Percentiles rank a stretch among this genome's conserved stretches.
phyloP scores from a whole-genome alignment of 2,113 vertebrate species.

The Centropus unirufus region DNA sequence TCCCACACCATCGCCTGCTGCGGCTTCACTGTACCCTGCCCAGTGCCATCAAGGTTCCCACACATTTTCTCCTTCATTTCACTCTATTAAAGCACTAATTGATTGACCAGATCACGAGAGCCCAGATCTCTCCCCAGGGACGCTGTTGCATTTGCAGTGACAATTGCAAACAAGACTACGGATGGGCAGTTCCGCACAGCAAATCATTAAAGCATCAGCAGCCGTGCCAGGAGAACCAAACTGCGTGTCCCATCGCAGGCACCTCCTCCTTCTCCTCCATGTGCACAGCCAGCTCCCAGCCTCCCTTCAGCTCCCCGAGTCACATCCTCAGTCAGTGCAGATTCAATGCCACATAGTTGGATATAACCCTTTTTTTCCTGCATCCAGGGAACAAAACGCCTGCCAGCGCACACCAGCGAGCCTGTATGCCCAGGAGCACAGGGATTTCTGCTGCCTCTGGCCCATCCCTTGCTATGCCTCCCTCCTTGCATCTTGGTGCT shows the following conservation, averaged over 20 bases:
- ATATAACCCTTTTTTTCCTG: neutral
- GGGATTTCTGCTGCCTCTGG: neutral
- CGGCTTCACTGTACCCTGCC: neutral
- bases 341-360: neutral
- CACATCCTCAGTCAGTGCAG: neutral
- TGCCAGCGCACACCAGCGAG: neutral
- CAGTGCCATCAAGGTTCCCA: neutral
- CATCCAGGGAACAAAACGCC: neutral
- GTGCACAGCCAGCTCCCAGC: rapidly evolving
- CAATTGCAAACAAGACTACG: neutral
- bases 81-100: constrained; percentile 50
- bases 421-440: neutral
- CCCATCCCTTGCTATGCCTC: neutral
- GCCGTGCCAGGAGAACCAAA: rapidly evolving
- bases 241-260: neutral
- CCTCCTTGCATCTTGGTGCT: neutral
- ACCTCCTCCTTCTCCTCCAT: rapidly evolving
- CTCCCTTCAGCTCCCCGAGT: rapidly evolving
- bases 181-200: neutral
- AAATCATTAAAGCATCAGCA: neutral
- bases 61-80: constrained; percentile 55
- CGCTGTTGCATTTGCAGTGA: neutral
- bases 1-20: rapidly evolving
- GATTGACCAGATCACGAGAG: constrained; percentile 23
- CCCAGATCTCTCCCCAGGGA: neutral